Evolutionary conservation across 2,888 invertebrate genomes (phyloP).

Genomic region (Elgonia sp.): DNA sequence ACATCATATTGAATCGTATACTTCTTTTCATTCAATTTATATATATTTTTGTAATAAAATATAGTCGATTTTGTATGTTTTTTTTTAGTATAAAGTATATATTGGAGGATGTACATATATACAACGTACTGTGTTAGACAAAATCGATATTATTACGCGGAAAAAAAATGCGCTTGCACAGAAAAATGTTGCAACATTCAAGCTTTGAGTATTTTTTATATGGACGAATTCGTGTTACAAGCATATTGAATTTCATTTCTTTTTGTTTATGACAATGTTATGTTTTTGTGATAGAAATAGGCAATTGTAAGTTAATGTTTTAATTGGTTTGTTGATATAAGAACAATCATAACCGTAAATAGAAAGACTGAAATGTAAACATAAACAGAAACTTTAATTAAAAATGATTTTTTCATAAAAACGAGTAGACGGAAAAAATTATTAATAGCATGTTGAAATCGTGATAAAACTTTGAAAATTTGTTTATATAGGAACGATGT

Average conservation of each 20-base stretch:
- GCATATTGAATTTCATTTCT: conserved; percentile 9
- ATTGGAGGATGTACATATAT: conserved; percentile 13
- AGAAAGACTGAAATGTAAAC: too few relatives aligned
- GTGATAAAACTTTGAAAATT: neutral
- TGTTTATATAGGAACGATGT: conserved; percentile 5
- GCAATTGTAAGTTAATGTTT: too few relatives aligned
- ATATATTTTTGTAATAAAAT: conserved; percentile 37
- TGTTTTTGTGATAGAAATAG: too few relatives aligned
- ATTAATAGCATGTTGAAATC: neutral
- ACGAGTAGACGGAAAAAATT: too few relatives aligned
- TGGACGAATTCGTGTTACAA: conserved; percentile 12
- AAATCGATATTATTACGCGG: conserved; percentile 52
- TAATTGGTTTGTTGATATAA: too few relatives aligned
- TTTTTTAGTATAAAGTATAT: conserved; percentile 35
- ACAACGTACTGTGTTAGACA: conserved; percentile 43
- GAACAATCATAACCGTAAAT: too few relatives aligned
- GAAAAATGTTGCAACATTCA: conserved; percentile 27
- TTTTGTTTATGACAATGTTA: conserved; percentile 5
- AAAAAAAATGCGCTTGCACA: conserved; percentile 29
- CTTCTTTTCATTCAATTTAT: neutral
- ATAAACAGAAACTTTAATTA: too few relatives aligned
- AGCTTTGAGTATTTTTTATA: conserved; percentile 9
- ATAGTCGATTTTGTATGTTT: conserved; percentile 55
- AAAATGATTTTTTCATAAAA: too few relatives aligned
- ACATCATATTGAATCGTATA: conserved; percentile 7